Evolutionary conservation across 2,797 vertebrate genomes (phyloP), one percentile per base, ranked within the genome.

Genomic region (Gambusia yucatana): DNA sequence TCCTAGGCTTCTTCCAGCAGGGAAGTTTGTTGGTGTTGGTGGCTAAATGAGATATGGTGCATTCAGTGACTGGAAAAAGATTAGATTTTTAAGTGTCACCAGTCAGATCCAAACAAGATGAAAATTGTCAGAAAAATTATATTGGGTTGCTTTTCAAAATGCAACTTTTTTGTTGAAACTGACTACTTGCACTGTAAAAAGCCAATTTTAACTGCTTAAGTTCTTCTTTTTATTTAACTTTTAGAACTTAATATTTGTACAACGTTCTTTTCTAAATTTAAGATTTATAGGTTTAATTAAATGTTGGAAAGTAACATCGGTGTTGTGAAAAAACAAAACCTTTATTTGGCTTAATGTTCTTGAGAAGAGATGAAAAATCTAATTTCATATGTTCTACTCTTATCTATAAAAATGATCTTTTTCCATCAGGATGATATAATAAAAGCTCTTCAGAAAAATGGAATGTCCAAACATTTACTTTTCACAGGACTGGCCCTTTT

Each of bases 401-500:
- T 39, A 30, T 70, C 77, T 59, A 77, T 87, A 70, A 84, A 81
- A 84, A 80, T 1, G 55, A 77, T 89, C 73, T 82, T 88, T 91
- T 86, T 48, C 61, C 76, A 82, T 87, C 75, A 73, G 1, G 0
- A 44, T 61, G 36, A 78, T 82, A 75, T n/a, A 6, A 78, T 86
- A 75, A 80, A 86, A 79, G 70, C 61, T 79, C 78, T 73, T 72
- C 85, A 83, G 20, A 67, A 43, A 87, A 82, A 65, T 70, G 80
- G 76, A 91, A 82, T 63, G 82, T 73, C 84, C 78, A 84, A 84
- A 81, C 80, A 55, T 82, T 82, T 89, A 87, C 69, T 77, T 75
- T 83, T 81, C 72, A 81, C 82, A 47, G 36, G 36, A 82, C 52
- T 77, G 85, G 77, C 67, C 73, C 44, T 76, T 77, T 81, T 63